Percentiles rank a stretch among this genome's conserved stretches.
These are phyloP conservation scores for Blennius ocellaris DNA, from an alignment of 2,113 vertebrate genomes.

Conservation along the genomic window DNA sequence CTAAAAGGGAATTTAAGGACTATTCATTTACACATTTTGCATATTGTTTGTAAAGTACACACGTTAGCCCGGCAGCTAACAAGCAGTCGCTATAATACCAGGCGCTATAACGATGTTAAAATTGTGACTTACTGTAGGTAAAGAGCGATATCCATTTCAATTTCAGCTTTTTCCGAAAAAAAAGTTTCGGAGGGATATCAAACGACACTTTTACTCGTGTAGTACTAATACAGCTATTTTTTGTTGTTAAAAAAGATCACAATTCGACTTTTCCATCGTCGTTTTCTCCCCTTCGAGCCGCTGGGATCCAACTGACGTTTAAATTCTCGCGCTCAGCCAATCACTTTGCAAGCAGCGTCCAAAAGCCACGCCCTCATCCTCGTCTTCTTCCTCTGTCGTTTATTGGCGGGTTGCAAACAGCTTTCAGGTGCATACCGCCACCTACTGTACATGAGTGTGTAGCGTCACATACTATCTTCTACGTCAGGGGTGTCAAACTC, in stretches of 20 bases:
- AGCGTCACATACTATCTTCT: too few relatives aligned
- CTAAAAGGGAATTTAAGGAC: slow-evolving; percentile 74
- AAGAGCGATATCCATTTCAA: slow-evolving; percentile 61
- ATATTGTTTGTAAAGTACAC: not conserved
- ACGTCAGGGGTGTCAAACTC: too few relatives aligned
- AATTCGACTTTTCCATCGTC: not conserved
- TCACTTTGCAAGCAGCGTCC: not conserved
- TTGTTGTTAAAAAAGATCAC: too few relatives aligned
- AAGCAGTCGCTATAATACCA: not conserved
- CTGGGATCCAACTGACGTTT: not conserved
- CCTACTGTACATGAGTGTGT: too few relatives aligned
- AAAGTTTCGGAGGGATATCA: too few relatives aligned
- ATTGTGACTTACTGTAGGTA: slow-evolving; percentile 72
- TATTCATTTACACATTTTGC: not conserved
- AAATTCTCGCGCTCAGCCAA: slow-evolving; percentile 69
- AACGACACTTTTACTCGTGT: too few relatives aligned
- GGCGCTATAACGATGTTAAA: not conserved
- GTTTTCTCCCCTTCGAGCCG: not conserved
- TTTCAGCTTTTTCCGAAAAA: not conserved
- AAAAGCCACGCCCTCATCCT: slow-evolving; percentile 2
- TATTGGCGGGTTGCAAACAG: too few relatives aligned
- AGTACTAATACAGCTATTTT: too few relatives aligned
- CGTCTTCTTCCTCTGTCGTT: too few relatives aligned
- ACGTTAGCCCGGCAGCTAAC: slow-evolving; percentile 16
- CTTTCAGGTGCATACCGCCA: too few relatives aligned